phyloP scores from a whole-genome alignment of 2,797 vertebrate genomes.

The Notolepis coatsorum region DNA sequence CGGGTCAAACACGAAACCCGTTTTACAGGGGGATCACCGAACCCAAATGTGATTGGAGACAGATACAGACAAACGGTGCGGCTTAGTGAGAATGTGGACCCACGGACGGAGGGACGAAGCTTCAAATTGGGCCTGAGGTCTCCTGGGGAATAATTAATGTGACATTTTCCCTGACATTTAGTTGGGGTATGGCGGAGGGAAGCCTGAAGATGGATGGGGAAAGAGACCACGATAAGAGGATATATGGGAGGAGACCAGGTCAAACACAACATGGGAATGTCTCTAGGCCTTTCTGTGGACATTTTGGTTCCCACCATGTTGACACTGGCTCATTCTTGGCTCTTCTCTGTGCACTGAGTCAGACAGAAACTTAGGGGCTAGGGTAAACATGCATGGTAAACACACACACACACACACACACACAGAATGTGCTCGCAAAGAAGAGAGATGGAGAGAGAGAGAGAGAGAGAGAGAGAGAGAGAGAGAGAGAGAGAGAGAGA shows the following conservation, averaged over 20 bases:
- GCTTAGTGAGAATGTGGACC: constrained; percentile 63
- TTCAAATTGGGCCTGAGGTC: constrained; percentile 68
- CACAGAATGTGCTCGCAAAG: too few species aligned
- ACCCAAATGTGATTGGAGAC: constrained; percentile 75
- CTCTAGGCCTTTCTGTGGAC: too few species aligned
- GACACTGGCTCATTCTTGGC: too few species aligned
- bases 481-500: constrained; percentile 30
- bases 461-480: background rate
- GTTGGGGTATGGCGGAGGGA: constrained; percentile 70
- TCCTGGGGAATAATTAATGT: constrained; percentile 84
- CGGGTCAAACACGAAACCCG: constrained; percentile 69
- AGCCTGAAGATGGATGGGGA: constrained; percentile 63
- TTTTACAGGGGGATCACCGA: constrained; percentile 62
- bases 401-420: too few species aligned
- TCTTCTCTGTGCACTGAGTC: too few species aligned
- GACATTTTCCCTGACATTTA: constrained; percentile 89
- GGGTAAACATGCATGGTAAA: too few species aligned
- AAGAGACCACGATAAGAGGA: constrained; percentile 44
- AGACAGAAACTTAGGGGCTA: too few species aligned
- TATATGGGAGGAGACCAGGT: too few species aligned
- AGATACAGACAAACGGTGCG: constrained; percentile 59
- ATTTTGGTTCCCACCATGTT: too few species aligned
- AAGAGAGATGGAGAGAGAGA: too few species aligned
- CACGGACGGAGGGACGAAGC: constrained; percentile 25
- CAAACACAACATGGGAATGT: background rate